phyloP scores from a whole-genome alignment of 2,113 vertebrate genomes.

The Egretta garzetta region DNA sequence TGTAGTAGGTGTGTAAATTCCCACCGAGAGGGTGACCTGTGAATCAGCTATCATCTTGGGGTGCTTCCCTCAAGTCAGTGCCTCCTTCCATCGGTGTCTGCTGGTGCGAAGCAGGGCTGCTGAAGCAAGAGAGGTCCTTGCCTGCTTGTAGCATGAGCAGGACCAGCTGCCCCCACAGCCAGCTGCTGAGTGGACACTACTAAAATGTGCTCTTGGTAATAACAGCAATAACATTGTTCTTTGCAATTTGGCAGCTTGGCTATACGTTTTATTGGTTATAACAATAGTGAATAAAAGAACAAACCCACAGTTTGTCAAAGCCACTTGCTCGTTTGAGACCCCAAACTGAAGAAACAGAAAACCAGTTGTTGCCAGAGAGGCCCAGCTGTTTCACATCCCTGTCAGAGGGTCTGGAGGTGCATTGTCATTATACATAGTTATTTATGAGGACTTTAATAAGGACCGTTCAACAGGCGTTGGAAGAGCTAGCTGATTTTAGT shows the following conservation, averaged over 20 bases:
- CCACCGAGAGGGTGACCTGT: background rate
- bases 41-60: background rate
- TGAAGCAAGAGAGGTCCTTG: background rate
- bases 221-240: background rate
- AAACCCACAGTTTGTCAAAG: background rate
- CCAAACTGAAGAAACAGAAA: background rate
- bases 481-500: background rate
- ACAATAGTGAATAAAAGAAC: background rate
- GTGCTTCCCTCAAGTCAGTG: background rate
- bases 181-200: accelerated
- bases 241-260: background rate
- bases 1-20: background rate
- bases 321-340: background rate
- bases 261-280: background rate
- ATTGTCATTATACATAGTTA: accelerated
- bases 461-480: background rate
- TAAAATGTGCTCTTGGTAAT: background rate
- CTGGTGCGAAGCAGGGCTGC: background rate
- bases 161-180: background rate
- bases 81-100: background rate
- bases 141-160: background rate
- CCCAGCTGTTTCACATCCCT: background rate
- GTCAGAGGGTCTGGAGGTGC: background rate
- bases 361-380: background rate
- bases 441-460: background rate